A percentile compares a stretch with the other conserved stretches of the same genome.
phyloP scores from a whole-genome alignment of 2,797 vertebrate species.

The Vespertilio murinus region DNA sequence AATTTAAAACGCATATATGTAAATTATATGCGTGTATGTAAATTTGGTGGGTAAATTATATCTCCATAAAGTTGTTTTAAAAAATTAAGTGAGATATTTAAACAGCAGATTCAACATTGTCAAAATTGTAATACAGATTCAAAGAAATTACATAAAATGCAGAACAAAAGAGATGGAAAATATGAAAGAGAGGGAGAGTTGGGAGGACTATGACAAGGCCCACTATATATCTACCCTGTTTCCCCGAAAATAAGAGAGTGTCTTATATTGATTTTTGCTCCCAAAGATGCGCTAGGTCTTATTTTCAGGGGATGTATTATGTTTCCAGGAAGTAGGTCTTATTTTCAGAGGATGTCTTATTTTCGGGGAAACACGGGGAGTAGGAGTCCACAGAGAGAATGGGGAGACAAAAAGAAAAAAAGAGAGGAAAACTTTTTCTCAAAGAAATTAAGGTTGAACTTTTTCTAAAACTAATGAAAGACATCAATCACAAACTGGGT shows the following conservation, averaged over 20 bases:
- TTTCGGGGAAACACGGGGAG: too few relatives aligned
- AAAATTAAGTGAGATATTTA: not conserved
- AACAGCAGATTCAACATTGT: not conserved
- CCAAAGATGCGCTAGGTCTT: too few relatives aligned
- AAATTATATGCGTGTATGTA: not conserved
- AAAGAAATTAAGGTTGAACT: slow-evolving; percentile 2
- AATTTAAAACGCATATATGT: not conserved
- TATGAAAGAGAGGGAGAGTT: not conserved
- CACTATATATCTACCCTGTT: not conserved
- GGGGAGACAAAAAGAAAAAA: not conserved
- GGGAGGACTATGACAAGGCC: not conserved
- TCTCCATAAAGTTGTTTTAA: not conserved
- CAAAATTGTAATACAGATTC: not conserved
- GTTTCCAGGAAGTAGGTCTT: too few relatives aligned
- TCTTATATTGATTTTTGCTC: too few relatives aligned
- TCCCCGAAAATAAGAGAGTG: too few relatives aligned
- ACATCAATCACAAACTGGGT: not conserved
- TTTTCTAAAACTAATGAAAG: slow-evolving; percentile 6
- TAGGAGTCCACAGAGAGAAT: not conserved
- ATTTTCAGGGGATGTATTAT: too few relatives aligned
- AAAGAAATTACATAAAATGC: not conserved
- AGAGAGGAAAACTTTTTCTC: not conserved
- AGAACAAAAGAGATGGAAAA: not conserved
- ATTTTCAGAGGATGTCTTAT: too few relatives aligned
- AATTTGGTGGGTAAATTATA: not conserved